A percentile compares a stretch with the other conserved stretches of the same genome.
These are phyloP conservation scores for Ranitomeya variabilis DNA, from an alignment of 2,113 vertebrate genomes.

Conservation along the genomic window DNA sequence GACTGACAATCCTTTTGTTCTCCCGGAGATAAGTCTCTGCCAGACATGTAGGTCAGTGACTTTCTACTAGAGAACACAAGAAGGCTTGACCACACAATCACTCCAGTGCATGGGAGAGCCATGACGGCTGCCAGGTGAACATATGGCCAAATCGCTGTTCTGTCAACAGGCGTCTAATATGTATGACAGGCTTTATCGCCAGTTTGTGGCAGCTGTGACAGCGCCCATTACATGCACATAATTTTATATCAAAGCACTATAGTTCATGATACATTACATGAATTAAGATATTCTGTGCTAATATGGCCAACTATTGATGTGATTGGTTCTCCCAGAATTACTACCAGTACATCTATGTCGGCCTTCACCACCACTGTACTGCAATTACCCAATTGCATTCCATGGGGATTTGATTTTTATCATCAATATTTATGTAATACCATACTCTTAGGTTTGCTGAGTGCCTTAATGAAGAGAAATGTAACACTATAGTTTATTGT, in stretches of 20 bases:
- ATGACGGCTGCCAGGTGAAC: too few species aligned
- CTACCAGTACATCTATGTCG: background rate
- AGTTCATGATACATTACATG: background rate
- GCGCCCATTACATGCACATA: background rate
- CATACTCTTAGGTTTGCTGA: background rate
- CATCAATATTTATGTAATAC: background rate
- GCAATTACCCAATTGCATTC: background rate
- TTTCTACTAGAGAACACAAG: too few species aligned
- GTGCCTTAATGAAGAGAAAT: background rate
- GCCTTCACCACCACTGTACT: background rate
- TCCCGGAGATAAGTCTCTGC: too few species aligned
- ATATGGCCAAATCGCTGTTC: background rate
- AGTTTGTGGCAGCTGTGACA: background rate
- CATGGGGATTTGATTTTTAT: background rate
- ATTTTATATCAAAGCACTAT: background rate
- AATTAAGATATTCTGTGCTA: background rate
- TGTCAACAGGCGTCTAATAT: too few species aligned
- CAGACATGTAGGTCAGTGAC: too few species aligned
- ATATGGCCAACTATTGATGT: background rate
- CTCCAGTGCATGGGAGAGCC: too few species aligned
- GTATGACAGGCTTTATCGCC: too few species aligned
- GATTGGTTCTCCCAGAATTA: background rate
- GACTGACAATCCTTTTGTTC: too few species aligned
- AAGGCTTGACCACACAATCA: too few species aligned
- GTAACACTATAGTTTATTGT: slow-evolving; percentile 1